Conservation (phyloP, 2,888 invertebrate species). For the Fissipunctia ypsillon region DNA sequence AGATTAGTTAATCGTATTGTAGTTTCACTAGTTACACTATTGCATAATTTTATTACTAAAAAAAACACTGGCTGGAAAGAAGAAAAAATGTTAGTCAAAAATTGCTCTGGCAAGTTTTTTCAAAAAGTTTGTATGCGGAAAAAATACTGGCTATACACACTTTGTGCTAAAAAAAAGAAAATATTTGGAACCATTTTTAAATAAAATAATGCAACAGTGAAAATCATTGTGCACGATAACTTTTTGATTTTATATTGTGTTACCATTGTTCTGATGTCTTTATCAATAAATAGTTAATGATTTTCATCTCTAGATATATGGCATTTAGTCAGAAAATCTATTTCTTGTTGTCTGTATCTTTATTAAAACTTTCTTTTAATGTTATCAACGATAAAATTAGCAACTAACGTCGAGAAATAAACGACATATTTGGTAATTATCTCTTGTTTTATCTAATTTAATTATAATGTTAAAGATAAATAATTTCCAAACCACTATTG, state of each 20-base stretch:
- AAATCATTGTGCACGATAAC: slow-evolving; percentile 64
- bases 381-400: slow-evolving; percentile 60
- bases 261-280: slow-evolving; percentile 60
- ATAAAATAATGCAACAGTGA: slow-evolving; percentile 55
- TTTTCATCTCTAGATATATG: slow-evolving; percentile 65
- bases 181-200: slow-evolving; percentile 13
- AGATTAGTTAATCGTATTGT: slow-evolving; percentile 80
- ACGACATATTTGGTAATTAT: slow-evolving; percentile 62
- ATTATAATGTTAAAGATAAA: slow-evolving; percentile 24
- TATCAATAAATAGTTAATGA: slow-evolving; percentile 59
- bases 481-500: slow-evolving; percentile 32
- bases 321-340: slow-evolving; percentile 63
- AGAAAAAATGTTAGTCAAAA: neutral
- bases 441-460: slow-evolving; percentile 36
- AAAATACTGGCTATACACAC: slow-evolving; percentile 41
- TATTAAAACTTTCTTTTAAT: slow-evolving; percentile 48
- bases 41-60: slow-evolving; percentile 75
- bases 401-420: slow-evolving; percentile 60
- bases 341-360: slow-evolving; percentile 56
- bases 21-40: slow-evolving; percentile 80
- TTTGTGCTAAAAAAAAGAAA: neutral
- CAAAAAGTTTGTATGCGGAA: neutral
- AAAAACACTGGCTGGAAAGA: slow-evolving; percentile 13
- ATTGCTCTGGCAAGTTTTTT: neutral
- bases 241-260: slow-evolving; percentile 64